Base-by-base conservation (phyloP, 2,888 invertebrate genomes). In the Drosophila anomalata region DNA sequence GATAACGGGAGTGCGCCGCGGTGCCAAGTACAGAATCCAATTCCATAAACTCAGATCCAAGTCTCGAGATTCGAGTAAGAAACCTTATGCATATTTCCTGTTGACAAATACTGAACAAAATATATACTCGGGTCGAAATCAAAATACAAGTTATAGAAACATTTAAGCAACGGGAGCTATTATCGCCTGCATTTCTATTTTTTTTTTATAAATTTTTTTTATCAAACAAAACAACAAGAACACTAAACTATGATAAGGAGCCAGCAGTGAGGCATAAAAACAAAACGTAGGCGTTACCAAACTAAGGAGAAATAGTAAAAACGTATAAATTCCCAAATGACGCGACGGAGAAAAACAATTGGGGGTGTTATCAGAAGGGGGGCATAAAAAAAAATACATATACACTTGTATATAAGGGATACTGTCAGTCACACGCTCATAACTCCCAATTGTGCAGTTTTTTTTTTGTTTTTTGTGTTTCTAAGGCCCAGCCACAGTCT, bases 381-480 rank as follows among this genome's bases (percentile, higher is more conserved):
- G 61, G 46, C 56, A 54, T 44, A 44, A 20, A 60, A 55, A 58
- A 39, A 26, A 17, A 44, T 14, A 44, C 8, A 20, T 8, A 33
- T 33, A 55, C 31, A 44, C 50, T 36, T 76, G 75, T 73, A 67
- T 73, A 57, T 39, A 46, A 46, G 63, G 56, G 33, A 47, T 29
- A 36, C 66, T 60, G 87, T 79, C 86, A 71, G 72, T 79, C 83
- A 79, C 73, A 75, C 60, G 73, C 75, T 76, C 88, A 80, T 84
- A 87, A 87, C 82, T 87, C 87, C 82, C 88, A 89, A 88, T 87
- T 86, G 86, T 79, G 84, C 75, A 73, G 76, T 73, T 77, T 76
- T 69, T 39, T 52, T 54, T 29, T 42, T 22, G 22, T 47, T 22
- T 41, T 12, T 33, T 46, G 36, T 46, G 36, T 46, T 65, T 57